These are phyloP conservation scores for Odontomachus brunneus DNA, from an alignment of 1,140 invertebrate genomes.

Conservation along the genomic window DNA sequence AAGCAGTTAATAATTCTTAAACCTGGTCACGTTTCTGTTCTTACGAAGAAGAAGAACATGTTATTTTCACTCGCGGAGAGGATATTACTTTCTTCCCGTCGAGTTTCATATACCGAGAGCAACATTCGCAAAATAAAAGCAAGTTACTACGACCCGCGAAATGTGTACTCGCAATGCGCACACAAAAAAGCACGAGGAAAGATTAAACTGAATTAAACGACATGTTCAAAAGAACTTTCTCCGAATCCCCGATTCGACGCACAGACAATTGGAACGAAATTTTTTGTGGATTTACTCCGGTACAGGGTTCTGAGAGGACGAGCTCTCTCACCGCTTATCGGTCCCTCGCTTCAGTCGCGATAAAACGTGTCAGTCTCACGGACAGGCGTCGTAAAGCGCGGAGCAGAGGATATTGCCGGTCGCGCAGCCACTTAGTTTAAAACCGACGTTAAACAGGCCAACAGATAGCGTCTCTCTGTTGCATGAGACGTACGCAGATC, in stretches of 20 bases:
- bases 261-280: neutral
- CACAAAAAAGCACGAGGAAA: neutral
- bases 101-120: neutral
- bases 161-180: neutral
- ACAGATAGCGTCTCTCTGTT: slow-evolving; percentile 23
- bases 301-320: neutral
- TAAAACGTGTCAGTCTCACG: slow-evolving; percentile 23
- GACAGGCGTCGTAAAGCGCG: neutral
- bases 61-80: slow-evolving; percentile 12
- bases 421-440: slow-evolving; percentile 43
- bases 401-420: slow-evolving; percentile 6
- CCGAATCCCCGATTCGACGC: neutral
- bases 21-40: slow-evolving; percentile 33
- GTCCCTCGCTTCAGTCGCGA: neutral
- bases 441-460: slow-evolving; percentile 56
- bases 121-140: slow-evolving; percentile 16
- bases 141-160: neutral
- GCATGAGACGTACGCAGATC: slow-evolving; percentile 13
- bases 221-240: neutral
- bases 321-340: neutral
- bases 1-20: too few relatives aligned
- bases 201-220: slow-evolving; percentile 9
- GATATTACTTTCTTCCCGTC: neutral
- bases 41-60: slow-evolving; percentile 17
- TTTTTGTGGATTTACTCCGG: neutral